phyloP scores from a whole-genome alignment of 2,113 vertebrate species.

The Ochotona curzoniae region DNA sequence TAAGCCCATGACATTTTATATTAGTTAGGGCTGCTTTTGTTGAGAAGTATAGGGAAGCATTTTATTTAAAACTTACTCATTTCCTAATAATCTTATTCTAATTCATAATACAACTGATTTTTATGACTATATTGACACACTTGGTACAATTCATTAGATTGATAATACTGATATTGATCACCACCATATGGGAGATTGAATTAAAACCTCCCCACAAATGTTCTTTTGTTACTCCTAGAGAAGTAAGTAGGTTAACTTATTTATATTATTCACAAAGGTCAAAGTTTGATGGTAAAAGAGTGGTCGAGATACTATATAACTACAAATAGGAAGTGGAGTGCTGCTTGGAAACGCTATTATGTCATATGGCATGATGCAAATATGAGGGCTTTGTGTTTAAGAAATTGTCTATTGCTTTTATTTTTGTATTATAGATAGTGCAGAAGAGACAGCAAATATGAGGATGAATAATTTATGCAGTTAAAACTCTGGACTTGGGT shows the following conservation, averaged over 20 bases:
- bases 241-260: background rate
- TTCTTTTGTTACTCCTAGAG: background rate
- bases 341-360: background rate
- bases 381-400: background rate
- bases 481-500: background rate
- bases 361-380: background rate
- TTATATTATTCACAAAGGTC: background rate
- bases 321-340: background rate
- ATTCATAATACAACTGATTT: background rate
- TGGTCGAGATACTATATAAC: background rate
- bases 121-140: background rate
- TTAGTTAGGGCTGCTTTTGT: background rate
- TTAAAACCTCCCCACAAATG: background rate
- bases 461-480: background rate
- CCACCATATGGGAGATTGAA: background rate
- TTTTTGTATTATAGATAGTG: background rate
- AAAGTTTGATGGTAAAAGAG: background rate
- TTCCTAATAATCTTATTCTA: constrained; percentile 20
- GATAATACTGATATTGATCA: background rate
- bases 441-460: background rate
- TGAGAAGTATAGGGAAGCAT: background rate
- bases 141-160: background rate
- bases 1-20: background rate
- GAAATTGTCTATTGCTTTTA: background rate
- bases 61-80: background rate